A percentile compares a stretch with the other conserved stretches of the same genome.
phyloP scores from a whole-genome alignment of 2,888 invertebrate species.

The Cheilosia urbana region DNA sequence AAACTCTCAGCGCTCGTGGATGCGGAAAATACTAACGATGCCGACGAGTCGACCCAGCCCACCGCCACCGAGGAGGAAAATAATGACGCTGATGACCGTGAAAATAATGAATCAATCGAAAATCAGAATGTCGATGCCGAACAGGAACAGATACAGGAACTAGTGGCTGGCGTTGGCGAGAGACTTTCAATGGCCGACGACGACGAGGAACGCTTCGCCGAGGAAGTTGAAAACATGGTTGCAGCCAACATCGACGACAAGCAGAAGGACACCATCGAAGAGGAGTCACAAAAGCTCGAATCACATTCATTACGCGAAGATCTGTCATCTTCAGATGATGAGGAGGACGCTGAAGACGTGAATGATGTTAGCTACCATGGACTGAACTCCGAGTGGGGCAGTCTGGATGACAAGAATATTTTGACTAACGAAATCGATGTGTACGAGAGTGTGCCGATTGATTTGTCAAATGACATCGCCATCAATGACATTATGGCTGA shows the following conservation, averaged over 20 bases:
- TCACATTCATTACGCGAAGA: slow-evolving; percentile 78
- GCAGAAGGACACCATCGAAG: background rate
- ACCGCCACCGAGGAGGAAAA: slow-evolving; percentile 23
- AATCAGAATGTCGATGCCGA: slow-evolving; percentile 44
- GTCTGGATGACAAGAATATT: slow-evolving; percentile 78
- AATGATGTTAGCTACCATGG: slow-evolving; percentile 77
- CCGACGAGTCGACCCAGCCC: slow-evolving; percentile 56
- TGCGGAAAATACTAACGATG: slow-evolving; percentile 69
- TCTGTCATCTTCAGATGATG: slow-evolving; percentile 79
- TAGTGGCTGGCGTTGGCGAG: slow-evolving; percentile 49
- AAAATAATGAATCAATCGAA: slow-evolving; percentile 60
- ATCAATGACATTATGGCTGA: slow-evolving; percentile 82
- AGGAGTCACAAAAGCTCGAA: slow-evolving; percentile 8
- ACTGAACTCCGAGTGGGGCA: slow-evolving; percentile 81
- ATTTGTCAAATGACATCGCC: slow-evolving; percentile 83
- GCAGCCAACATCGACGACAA: slow-evolving; percentile 17
- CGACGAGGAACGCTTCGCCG: slow-evolving; percentile 33
- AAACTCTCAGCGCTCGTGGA: slow-evolving; percentile 67
- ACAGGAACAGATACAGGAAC: slow-evolving; percentile 35
- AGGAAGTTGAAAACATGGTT: slow-evolving; percentile 47
- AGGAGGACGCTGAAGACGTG: slow-evolving; percentile 76
- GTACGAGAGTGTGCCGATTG: slow-evolving; percentile 80
- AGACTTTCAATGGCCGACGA: slow-evolving; percentile 46
- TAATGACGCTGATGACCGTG: slow-evolving; percentile 47
- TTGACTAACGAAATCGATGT: slow-evolving; percentile 81